Evolutionary conservation across 2,797 vertebrate genomes (phyloP).

Genomic region (Propithecus deckenii): DNA sequence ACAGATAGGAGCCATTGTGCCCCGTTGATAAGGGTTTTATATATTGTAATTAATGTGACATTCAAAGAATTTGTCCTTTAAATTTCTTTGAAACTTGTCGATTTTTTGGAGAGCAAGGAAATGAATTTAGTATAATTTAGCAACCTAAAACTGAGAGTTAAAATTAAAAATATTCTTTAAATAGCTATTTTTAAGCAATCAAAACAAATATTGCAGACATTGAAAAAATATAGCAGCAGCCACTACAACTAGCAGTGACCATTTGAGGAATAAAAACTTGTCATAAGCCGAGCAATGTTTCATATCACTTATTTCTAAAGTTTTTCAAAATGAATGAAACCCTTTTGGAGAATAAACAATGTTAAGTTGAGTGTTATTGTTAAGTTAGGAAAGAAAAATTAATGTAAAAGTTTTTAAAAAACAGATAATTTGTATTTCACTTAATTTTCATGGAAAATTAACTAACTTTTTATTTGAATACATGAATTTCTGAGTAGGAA

Average conservation of each 20-base stretch:
- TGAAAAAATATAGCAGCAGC: neutral
- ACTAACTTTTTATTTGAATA: neutral
- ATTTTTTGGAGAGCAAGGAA: slow-evolving; percentile 29
- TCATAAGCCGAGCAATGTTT: neutral
- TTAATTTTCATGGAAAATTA: slow-evolving; percentile 52
- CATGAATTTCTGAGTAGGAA: slow-evolving; percentile 56
- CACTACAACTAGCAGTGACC: neutral
- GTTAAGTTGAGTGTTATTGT: neutral
- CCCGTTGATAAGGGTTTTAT: neutral
- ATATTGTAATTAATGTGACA: neutral
- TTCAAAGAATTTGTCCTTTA: neutral
- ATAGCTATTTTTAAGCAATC: slow-evolving; percentile 31
- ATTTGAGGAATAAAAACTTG: neutral
- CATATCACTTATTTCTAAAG: neutral
- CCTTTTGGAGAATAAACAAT: slow-evolving; percentile 1
- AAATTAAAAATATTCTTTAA: slow-evolving; percentile 18
- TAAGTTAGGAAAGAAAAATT: neutral
- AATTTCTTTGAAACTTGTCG: slow-evolving; percentile 23
- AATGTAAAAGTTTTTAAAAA: neutral
- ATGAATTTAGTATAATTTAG: slow-evolving; percentile 22
- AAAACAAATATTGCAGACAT: neutral
- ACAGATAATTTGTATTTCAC: slow-evolving; percentile 37
- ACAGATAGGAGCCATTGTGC: too few relatives aligned
- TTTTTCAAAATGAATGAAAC: neutral
- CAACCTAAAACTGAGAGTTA: neutral